These are phyloP conservation scores for Ophiothrix spiculata DNA, from an alignment of 35 echinoderm and acorn worm genomes.

Conservation along the genomic window DNA sequence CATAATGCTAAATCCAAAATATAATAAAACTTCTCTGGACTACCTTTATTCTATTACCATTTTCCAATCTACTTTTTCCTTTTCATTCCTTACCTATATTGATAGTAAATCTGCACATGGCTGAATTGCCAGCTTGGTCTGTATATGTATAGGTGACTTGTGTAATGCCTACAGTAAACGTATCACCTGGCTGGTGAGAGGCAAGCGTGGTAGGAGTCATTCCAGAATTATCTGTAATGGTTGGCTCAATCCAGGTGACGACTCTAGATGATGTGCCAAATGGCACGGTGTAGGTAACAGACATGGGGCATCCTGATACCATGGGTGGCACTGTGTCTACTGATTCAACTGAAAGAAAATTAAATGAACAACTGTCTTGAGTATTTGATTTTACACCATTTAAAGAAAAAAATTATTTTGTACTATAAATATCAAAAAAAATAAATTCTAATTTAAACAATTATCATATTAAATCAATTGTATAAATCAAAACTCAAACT, in stretches of 20 bases:
- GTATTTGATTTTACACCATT: too few relatives aligned
- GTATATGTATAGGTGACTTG: slow-evolving; percentile 30
- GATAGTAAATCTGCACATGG: slow-evolving; percentile 38
- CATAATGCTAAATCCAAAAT: neutral
- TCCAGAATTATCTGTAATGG: slow-evolving; percentile 47
- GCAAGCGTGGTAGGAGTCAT: neutral
- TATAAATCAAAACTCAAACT: too few relatives aligned
- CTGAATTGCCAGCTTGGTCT: slow-evolving; percentile 47
- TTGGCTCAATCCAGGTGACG: slow-evolving; percentile 47
- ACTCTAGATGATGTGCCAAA: slow-evolving; percentile 18
- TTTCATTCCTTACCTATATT: slow-evolving; percentile 3
- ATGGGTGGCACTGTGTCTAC: slow-evolving; percentile 47
- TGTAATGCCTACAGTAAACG: slow-evolving; percentile 31
- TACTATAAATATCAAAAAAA: too few relatives aligned
- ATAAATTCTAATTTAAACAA: too few relatives aligned
- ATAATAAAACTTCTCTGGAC: neutral
- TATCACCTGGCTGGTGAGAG: neutral
- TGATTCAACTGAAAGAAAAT: neutral
- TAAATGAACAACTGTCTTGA: neutral
- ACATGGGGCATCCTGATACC: slow-evolving; percentile 42
- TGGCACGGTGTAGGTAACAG: slow-evolving; percentile 33
- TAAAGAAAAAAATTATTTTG: too few relatives aligned
- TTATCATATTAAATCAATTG: too few relatives aligned
- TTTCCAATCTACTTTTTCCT: neutral
- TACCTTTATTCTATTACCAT: neutral